Conservation (phyloP, 1,140 invertebrate species). For the Trypoxylus dichotomus region DNA sequence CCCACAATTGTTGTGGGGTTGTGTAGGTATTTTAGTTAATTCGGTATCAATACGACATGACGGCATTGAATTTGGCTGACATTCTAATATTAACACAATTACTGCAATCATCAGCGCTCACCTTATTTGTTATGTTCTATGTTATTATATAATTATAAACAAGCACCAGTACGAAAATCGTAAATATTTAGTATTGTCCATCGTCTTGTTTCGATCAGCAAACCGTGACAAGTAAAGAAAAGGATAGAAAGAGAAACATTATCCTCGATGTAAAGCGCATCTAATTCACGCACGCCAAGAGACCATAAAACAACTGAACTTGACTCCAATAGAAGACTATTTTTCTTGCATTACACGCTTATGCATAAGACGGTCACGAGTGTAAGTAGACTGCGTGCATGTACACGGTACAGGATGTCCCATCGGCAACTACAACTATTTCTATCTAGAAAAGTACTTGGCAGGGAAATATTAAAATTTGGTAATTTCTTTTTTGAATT, state of each 20-base stretch:
- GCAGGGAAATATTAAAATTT: no score
- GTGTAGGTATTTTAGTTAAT: no score
- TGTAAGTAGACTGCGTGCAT: not conserved
- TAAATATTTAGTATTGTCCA: not conserved
- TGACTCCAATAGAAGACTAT: constrained; percentile 8
- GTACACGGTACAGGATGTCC: not conserved
- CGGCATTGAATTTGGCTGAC: no score
- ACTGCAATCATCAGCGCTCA: no score
- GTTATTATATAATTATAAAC: not conserved
- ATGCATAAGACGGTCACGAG: constrained; percentile 24
- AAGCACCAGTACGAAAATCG: not conserved
- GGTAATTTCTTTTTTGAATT: no score
- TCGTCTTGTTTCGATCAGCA: not conserved
- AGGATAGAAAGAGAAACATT: not conserved
- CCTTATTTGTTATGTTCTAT: no score
- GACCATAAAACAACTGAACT: constrained; percentile 22
- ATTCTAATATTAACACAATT: no score
- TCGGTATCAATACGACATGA: no score
- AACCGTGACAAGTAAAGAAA: not conserved
- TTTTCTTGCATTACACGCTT: constrained; percentile 9
- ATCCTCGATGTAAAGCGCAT: not conserved
- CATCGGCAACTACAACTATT: no score
- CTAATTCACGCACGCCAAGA: not conserved
- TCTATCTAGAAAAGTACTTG: no score
- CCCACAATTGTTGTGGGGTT: no score